Evolutionary conservation across 1,140 invertebrate species (phyloP).

Genomic region (Drosophila rufa): DNA sequence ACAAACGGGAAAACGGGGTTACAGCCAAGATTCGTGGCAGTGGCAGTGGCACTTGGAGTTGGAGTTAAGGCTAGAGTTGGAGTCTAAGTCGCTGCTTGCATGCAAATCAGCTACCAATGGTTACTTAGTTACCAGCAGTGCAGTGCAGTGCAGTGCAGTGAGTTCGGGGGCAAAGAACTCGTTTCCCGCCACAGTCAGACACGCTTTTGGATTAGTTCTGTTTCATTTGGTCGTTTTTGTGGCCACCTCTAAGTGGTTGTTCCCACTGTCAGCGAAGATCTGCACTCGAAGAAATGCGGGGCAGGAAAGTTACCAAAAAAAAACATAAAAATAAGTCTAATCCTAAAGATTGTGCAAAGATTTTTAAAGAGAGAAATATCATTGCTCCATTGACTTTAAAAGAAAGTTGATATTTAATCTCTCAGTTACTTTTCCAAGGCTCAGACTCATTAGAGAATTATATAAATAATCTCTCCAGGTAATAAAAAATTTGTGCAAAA

Average conservation of each 20-base stretch:
- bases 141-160: slow-evolving; percentile 14
- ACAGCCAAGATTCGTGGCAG: slow-evolving; percentile 54
- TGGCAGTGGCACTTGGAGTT: slow-evolving; percentile 29
- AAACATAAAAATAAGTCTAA: no score
- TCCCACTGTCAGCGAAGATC: slow-evolving; percentile 41
- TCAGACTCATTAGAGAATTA: no score
- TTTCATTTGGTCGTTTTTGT: slow-evolving; percentile 40
- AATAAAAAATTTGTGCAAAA: no score
- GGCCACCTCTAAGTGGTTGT: slow-evolving; percentile 56
- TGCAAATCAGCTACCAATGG: slow-evolving; percentile 73
- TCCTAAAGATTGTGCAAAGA: neutral
- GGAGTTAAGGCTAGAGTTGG: slow-evolving; percentile 8
- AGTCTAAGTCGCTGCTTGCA: slow-evolving; percentile 58
- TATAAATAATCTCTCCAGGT: neutral
- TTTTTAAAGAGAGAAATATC: neutral
- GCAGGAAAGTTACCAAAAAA: neutral
- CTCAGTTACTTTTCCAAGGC: neutral
- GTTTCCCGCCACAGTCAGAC: slow-evolving; percentile 49
- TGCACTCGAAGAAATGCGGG: slow-evolving; percentile 9
- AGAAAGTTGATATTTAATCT: neutral
- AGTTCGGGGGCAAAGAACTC: slow-evolving; percentile 58
- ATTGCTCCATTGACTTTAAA: neutral
- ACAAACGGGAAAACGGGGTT: slow-evolving; percentile 54
- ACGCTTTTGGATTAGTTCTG: slow-evolving; percentile 64
- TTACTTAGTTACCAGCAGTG: slow-evolving; percentile 21